These are phyloP conservation scores for Tetragonisca angustula DNA, from an alignment of 2,888 invertebrate species.

Conservation along the genomic window DNA sequence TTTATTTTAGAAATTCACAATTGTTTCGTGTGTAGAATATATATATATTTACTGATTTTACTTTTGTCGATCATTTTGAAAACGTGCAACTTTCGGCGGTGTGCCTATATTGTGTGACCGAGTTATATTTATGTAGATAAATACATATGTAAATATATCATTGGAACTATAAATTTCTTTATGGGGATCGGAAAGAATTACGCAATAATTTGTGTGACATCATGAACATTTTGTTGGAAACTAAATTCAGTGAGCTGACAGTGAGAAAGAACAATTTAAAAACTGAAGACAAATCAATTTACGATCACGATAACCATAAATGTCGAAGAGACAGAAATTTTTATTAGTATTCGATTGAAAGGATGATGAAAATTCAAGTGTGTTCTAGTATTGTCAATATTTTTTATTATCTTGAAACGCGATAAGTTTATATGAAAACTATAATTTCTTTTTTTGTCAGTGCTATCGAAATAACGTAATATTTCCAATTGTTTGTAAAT, in stretches of 20 bases:
- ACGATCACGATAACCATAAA: conserved; percentile 37
- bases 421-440: background rate
- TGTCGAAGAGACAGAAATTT: conserved; percentile 10
- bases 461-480: background rate
- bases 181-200: background rate
- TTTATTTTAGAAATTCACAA: background rate
- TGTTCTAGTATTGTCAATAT: background rate
- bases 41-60: conserved; percentile 8
- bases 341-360: conserved; percentile 6
- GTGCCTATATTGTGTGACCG: background rate
- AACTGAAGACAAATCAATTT: conserved; percentile 24
- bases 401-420: background rate
- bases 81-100: background rate
- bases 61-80: conserved; percentile 25
- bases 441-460: conserved; percentile 14
- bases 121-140: conserved; percentile 1
- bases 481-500: conserved; percentile 15
- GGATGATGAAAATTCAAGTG: conserved; percentile 47
- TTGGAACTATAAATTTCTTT: background rate
- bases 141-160: background rate
- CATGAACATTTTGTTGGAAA: conserved; percentile 27
- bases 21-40: background rate
- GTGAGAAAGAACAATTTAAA: conserved; percentile 5
- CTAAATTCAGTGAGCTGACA: conserved; percentile 43
- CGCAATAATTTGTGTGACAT: conserved; percentile 10